A percentile compares a stretch with the other conserved stretches of the same genome.
Evolutionary conservation across 2,113 vertebrate genomes (phyloP).

Genomic region (Tupaia chinensis): DNA sequence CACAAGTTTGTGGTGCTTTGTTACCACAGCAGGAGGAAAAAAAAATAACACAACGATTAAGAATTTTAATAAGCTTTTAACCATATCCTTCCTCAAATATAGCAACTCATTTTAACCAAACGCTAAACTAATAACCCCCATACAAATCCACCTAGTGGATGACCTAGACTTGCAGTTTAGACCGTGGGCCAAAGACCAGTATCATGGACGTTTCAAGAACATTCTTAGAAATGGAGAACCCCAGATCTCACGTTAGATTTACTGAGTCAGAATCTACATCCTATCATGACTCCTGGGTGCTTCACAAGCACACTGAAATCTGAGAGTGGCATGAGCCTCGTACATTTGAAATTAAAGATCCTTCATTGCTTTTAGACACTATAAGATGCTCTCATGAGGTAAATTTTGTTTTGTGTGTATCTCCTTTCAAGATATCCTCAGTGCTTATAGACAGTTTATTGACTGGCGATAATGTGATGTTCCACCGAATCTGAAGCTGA

Average conservation of each 20-base stretch:
- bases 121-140: neutral
- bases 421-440: neutral
- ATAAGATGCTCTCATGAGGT: neutral
- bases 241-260: neutral
- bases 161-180: neutral
- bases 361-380: neutral
- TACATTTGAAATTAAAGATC: neutral
- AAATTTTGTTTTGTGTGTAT: neutral
- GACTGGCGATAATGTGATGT: neutral
- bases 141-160: neutral
- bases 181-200: neutral
- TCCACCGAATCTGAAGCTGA: neutral
- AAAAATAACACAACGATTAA: neutral
- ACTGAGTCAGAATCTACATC: neutral
- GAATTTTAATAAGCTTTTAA: neutral
- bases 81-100: neutral
- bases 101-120: neutral
- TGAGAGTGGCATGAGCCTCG: neutral
- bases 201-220: no score
- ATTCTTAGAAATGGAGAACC: neutral
- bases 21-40: neutral
- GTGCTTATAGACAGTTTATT: neutral
- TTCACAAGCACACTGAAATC: neutral
- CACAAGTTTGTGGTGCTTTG: neutral
- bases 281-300: neutral